Evolutionary conservation across 1,140 invertebrate species (phyloP), one percentile per base, ranked within the genome.

Genomic region (Drosophila tristis): DNA sequence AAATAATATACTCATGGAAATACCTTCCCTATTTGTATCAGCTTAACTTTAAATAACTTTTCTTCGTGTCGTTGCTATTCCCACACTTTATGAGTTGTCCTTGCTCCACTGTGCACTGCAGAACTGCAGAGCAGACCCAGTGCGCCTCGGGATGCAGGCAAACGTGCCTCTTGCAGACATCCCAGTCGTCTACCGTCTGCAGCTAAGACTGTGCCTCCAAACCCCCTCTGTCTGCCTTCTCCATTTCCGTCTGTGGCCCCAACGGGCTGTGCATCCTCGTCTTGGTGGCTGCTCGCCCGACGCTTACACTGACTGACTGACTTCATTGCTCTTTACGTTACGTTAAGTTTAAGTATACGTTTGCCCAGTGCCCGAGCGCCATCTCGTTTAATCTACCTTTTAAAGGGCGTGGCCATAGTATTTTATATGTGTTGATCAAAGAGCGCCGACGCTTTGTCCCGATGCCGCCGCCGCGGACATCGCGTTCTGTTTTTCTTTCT

Each of bases 331-430:
- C 84, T 89, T 89, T 86, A 86, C 78, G 82, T 86, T 89, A 89
- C 82, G 82, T 87, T 86, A 82, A 82, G 54, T 77, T 75, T 87
- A 87, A 87, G 82, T 81, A 82, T 90, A 90, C 65, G 79, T 87
- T 90, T 76, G 67, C 51, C 79, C 68, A 91, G 78, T 73, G 72
- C 54, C 82, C 68, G 90, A 91, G 90, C 90, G 90, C 90, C 90
- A 91, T 91, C 90, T 91, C 90, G 90, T 91, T 91, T 91, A 91
- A 91, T 91, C 90, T 91, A 74, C 90, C 90, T 91, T 90, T 90
- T 90, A 87, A 72, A 77, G 90, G 90, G 90, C 90, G 90, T 87
- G 90, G 90, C 86, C 68, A 91, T 80, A 91, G 90, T 91, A 91
- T 91, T 91, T 91, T 91, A 91, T 91, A 90, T 87, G 78, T 81